Evolutionary conservation across 2,113 vertebrate genomes (phyloP).

Genomic region (Mus spicilegus): DNA sequence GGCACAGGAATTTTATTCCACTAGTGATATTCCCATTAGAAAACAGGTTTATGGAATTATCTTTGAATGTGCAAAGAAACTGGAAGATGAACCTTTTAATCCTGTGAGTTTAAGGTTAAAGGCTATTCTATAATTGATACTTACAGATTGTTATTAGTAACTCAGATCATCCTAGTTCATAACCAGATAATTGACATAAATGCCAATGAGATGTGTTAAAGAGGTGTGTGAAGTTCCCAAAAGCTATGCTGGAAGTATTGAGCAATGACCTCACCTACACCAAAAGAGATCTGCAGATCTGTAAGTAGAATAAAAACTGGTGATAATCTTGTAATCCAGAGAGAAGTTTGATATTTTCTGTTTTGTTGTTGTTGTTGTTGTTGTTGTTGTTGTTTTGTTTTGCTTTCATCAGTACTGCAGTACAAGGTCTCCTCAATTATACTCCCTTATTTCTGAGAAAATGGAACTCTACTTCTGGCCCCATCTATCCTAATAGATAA

Average conservation of each 20-base stretch:
- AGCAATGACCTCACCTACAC: not conserved
- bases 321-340: not conserved
- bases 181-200: not conserved
- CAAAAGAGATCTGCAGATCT: not conserved
- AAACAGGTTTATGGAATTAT: not conserved
- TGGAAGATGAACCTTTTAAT: not conserved
- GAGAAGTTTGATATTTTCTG: not conserved
- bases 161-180: not conserved
- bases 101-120: not conserved
- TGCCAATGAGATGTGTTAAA: not conserved
- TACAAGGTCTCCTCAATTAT: not conserved
- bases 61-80: not conserved
- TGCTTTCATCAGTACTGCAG: not conserved
- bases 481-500: not conserved
- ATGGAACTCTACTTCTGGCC: not conserved
- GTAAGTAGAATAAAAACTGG: not conserved
- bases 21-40: not conserved
- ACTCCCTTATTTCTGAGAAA: not conserved
- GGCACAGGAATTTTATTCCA: not conserved
- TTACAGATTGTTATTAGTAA: not conserved
- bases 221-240: not conserved
- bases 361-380: no score
- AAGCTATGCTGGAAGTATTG: not conserved
- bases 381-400: no score
- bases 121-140: not conserved